These are phyloP conservation scores for Sciaenops ocellatus DNA, from an alignment of 2,797 vertebrate genomes.

Conservation along the genomic window DNA sequence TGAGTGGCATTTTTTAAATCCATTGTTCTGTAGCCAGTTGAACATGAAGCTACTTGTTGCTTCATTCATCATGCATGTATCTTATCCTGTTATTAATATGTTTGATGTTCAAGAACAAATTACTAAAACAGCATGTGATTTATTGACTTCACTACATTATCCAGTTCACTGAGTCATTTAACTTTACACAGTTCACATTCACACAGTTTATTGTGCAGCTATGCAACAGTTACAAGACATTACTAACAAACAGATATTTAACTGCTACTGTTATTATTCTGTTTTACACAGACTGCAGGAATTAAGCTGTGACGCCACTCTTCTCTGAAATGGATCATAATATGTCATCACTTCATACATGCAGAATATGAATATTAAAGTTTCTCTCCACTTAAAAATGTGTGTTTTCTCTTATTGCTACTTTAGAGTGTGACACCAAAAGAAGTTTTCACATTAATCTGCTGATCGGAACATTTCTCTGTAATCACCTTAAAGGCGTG, in stretches of 20 bases:
- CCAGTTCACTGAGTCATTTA: no score
- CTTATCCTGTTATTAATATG: no score
- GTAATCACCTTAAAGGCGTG: background rate
- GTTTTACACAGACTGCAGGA: background rate
- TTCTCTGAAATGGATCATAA: background rate
- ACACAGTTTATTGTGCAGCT: no score
- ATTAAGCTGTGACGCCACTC: background rate
- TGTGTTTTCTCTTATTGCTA: background rate
- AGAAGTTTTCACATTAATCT: background rate
- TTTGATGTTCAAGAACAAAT: no score
- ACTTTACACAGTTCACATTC: no score
- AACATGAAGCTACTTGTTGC: background rate
- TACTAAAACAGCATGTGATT: no score
- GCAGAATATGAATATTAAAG: slow-evolving; percentile 25
- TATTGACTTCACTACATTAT: no score
- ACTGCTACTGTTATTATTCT: no score
- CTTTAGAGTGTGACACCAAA: background rate
- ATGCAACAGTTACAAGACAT: no score
- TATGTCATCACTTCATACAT: slow-evolving; percentile 5
- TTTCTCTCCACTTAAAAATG: background rate
- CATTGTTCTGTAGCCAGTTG: background rate
- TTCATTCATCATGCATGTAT: background rate
- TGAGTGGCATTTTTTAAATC: slow-evolving; percentile 23
- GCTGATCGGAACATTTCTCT: background rate
- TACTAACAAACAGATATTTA: no score